Base-by-base conservation (phyloP, 1,140 invertebrate genomes). In the Frieseomelitta varia region DNA sequence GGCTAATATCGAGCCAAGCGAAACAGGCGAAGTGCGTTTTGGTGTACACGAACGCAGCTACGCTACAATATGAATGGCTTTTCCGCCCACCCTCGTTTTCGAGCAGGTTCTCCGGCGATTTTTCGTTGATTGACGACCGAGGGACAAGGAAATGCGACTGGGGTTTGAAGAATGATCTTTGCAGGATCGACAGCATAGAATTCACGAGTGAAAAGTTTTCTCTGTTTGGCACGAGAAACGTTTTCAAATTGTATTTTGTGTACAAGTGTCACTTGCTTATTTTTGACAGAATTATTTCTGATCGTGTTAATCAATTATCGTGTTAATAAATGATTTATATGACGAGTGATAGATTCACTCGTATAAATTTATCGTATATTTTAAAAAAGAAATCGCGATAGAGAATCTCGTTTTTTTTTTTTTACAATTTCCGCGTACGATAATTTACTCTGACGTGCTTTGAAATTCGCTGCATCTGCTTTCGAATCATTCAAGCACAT, bases 1-100 rank as follows among this genome's bases (percentile, higher is more conserved):
- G 39, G 55, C 56, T 84, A 77, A 79, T 79, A 84, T 84, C 65
- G 81, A 51, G n/a, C 34, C 30, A 24, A 53, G 47, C 24, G 30
- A 27, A 71, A 30, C 76, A 17, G 30, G 17, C 30, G 17, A 55
- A 68, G 69, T 81, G 71, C 69, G 79, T 58, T 72, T 74, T 65
- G 27, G 14, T 79, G 77, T 79, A 34, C 21, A 14, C 14, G 6
- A 12, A 17, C 19, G 47, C 19, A 12, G 24, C 12, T 21, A 11
- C 34, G 10, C 2, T 1, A 21, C 10, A 6, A 14, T 21, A 21
- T 4, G 34, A 24, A 0, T 8, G 1, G 24, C 15, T n/a, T 63
- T 77, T 63, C 21, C 27, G 21, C 15, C 4, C 27, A 14, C 15
- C 4, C 1, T n/a, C 30, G 6, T 55, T 68, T n/a, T 12, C 63